phyloP scores from a whole-genome alignment of 2,888 invertebrate genomes.

The Loripinus fragilis region DNA sequence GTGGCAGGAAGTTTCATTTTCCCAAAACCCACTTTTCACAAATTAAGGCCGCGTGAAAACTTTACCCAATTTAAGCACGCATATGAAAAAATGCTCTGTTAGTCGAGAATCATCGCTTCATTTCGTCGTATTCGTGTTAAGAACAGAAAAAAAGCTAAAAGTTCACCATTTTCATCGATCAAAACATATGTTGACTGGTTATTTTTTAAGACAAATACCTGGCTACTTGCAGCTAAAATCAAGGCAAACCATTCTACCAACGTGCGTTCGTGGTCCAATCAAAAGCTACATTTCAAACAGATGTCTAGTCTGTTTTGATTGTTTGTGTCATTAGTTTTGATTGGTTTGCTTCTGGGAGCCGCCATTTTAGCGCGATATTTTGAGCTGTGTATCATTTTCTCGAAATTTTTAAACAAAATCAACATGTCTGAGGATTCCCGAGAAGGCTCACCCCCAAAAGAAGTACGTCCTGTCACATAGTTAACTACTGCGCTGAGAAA shows the following conservation, averaged over 20 bases:
- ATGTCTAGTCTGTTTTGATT: too few species aligned
- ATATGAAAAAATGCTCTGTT: too few species aligned
- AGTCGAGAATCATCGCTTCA: too few species aligned
- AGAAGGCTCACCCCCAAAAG: conserved; percentile 48
- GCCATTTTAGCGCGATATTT: conserved; percentile 80
- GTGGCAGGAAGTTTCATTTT: too few species aligned
- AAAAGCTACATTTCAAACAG: not conserved
- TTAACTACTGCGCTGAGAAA: too few species aligned
- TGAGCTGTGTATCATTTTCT: conserved; percentile 35
- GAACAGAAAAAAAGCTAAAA: too few species aligned
- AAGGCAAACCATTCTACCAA: not conserved
- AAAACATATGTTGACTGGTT: conserved; percentile 5
- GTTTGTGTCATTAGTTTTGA: conserved; percentile 46
- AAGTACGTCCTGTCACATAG: conserved; percentile 56
- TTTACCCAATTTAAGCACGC: too few species aligned
- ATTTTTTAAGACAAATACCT: not conserved
- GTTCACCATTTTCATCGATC: too few species aligned
- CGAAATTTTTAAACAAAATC: conserved; percentile 15
- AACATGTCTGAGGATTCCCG: conserved; percentile 72
- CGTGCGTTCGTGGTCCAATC: not conserved
- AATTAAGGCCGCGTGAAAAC: too few species aligned
- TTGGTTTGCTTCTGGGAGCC: conserved; percentile 67
- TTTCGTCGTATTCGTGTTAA: too few species aligned
- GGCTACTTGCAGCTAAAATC: not conserved
- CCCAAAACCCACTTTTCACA: too few species aligned